These are phyloP conservation scores for Triplophysa tibetana DNA, from an alignment of 2,113 vertebrate genomes.

Conservation along the genomic window DNA sequence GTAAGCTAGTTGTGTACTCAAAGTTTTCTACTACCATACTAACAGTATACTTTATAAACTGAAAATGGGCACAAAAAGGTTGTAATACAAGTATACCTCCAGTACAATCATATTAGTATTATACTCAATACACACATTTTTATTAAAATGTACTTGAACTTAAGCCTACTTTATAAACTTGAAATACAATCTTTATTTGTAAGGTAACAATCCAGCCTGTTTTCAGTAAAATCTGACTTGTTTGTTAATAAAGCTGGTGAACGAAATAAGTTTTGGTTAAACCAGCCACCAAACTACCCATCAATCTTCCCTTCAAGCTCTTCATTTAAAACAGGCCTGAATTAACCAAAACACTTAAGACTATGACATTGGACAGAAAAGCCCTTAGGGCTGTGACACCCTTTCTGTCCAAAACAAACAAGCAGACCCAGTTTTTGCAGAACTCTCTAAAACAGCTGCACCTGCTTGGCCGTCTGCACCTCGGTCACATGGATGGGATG, in stretches of 20 bases:
- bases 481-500: not conserved
- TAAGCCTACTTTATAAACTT: no score
- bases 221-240: no score
- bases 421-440: not conserved
- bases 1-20: no score
- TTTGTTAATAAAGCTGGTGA: not conserved
- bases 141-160: no score
- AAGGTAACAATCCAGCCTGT: no score
- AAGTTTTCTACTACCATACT: no score
- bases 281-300: not conserved
- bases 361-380: constrained; percentile 24
- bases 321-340: constrained; percentile 25
- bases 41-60: no score
- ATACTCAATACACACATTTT: no score
- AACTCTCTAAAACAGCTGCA: not conserved
- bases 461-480: constrained; percentile 28
- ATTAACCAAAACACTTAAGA: constrained; percentile 1
- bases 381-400: constrained; percentile 29
- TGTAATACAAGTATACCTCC: no score
- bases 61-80: no score
- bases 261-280: not conserved
- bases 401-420: constrained; percentile 21
- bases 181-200: no score
- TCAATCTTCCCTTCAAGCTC: not conserved
- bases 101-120: no score